Conservation (phyloP, 2,113 vertebrate species). For the Echinops telfairi region DNA sequence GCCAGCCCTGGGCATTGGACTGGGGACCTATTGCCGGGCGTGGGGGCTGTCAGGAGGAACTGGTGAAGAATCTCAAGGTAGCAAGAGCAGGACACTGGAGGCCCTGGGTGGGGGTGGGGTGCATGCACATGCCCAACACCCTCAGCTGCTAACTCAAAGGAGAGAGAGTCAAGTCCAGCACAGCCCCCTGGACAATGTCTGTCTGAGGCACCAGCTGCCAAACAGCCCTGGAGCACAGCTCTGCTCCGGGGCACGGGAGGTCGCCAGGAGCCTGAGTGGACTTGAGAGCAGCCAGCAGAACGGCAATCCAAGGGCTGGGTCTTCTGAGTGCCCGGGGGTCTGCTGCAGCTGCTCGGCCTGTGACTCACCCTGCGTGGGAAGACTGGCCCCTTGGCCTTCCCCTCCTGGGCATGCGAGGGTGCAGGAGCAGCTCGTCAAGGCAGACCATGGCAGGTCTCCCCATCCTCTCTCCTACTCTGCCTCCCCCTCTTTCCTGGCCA, state of each 20-base stretch:
- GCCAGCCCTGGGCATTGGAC: neutral
- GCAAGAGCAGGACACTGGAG: neutral
- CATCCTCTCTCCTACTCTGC: neutral
- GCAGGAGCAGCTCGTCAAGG: neutral
- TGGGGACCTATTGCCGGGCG: neutral
- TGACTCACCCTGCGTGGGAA: neutral
- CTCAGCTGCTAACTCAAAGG: neutral
- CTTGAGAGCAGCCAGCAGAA: neutral
- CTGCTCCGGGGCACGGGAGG: neutral
- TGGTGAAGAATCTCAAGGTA: neutral
- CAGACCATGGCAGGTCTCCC: neutral
- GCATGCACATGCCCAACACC: neutral
- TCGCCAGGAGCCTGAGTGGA: neutral
- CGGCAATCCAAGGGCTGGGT: neutral
- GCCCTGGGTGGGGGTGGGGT: neutral
- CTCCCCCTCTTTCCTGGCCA: constrained; percentile 42
- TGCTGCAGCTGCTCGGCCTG: neutral
- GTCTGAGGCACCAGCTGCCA: neutral
- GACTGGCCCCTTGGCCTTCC: neutral
- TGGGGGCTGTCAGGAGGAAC: neutral
- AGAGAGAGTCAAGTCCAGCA: neutral
- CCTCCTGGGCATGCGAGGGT: neutral
- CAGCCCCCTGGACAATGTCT: neutral
- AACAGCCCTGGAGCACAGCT: neutral
- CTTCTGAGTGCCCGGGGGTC: neutral